These are phyloP conservation scores for Hymenochirus boettgeri DNA, from an alignment of 2,113 vertebrate genomes.

Conservation along the genomic window DNA sequence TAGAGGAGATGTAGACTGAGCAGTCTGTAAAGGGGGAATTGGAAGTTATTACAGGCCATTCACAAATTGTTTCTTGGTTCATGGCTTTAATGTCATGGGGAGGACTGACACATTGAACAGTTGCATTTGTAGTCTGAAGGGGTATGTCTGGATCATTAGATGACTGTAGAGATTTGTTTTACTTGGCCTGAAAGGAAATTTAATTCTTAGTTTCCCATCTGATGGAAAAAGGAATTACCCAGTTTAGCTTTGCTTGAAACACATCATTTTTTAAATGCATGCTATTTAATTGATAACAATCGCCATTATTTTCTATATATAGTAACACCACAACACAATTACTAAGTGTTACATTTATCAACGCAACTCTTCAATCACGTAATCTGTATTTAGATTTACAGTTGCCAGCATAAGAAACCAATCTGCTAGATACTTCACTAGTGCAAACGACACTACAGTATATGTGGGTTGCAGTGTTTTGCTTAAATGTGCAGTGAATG, in stretches of 20 bases:
- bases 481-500: too few species aligned
- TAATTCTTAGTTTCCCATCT: not conserved
- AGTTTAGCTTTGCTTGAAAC: not conserved
- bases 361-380: too few species aligned
- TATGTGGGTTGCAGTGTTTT: too few species aligned
- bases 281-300: too few species aligned
- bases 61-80: conserved; percentile 18
- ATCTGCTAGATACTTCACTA: too few species aligned
- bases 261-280: not conserved
- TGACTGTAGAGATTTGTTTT: not conserved
- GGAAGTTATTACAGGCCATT: conserved; percentile 42
- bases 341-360: too few species aligned
- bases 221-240: not conserved
- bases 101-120: not conserved
- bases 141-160: not conserved
- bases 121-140: not conserved
- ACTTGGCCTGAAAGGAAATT: not conserved
- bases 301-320: too few species aligned
- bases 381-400: too few species aligned
- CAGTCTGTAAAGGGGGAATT: conserved; percentile 27
- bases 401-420: too few species aligned
- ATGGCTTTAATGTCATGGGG: not conserved
- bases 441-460: too few species aligned
- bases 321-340: too few species aligned
- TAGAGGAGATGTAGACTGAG: conserved; percentile 35